Evolutionary conservation across 2,888 invertebrate genomes (phyloP).

Genomic region (Drosophila gaucha): DNA sequence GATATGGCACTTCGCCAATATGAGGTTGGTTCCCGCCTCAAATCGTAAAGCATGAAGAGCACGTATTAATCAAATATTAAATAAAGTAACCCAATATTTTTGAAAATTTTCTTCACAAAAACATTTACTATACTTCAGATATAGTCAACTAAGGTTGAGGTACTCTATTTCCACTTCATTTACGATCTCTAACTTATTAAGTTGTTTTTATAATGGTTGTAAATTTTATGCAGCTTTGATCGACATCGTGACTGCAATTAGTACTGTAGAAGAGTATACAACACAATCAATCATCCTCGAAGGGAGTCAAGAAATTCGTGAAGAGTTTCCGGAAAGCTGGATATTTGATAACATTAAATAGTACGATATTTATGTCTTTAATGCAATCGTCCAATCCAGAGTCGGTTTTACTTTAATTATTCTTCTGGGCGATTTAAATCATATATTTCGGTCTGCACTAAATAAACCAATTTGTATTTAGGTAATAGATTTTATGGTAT

Average conservation of each 20-base stretch:
- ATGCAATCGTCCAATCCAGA: background rate
- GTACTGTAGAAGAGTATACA: too few species aligned
- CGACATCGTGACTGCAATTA: background rate
- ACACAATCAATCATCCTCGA: too few species aligned
- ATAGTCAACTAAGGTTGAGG: conserved; percentile 33
- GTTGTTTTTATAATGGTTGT: too few species aligned
- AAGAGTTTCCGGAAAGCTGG: conserved; percentile 41
- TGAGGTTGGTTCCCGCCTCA: conserved; percentile 53
- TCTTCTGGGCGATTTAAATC: too few species aligned
- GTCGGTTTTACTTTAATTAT: background rate
- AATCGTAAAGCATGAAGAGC: conserved; percentile 23
- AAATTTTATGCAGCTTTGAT: conserved; percentile 17
- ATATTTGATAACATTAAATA: conserved; percentile 14
- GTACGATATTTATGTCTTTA: too few species aligned
- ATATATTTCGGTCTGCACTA: background rate
- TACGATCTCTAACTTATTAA: conserved; percentile 4
- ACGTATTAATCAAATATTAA: conserved; percentile 16
- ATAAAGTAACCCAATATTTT: conserved; percentile 27
- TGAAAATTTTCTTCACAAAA: conserved; percentile 13
- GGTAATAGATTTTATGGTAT: background rate
- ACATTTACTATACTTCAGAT: background rate
- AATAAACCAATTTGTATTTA: conserved; percentile 3
- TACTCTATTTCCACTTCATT: conserved; percentile 5
- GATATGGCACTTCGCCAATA: conserved; percentile 59
- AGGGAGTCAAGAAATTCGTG: too few species aligned